These are phyloP conservation scores for Manis pentadactyla DNA, from an alignment of 2,797 vertebrate species.

Conservation along the genomic window DNA sequence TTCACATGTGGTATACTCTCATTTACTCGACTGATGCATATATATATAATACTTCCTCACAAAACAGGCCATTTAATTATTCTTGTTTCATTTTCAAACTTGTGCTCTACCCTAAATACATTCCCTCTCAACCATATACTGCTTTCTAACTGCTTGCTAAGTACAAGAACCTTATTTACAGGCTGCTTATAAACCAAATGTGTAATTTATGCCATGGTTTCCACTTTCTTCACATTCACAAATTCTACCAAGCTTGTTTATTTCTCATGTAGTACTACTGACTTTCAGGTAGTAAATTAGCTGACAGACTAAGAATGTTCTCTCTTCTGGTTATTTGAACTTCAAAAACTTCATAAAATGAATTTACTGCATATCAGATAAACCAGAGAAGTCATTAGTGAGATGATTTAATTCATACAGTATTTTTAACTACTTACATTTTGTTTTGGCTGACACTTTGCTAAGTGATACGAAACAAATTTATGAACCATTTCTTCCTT, in stretches of 20 bases:
- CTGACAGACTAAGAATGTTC: slow-evolving; percentile 65
- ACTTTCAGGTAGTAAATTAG: slow-evolving; percentile 75
- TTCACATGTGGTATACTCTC: not conserved
- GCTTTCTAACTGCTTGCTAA: slow-evolving; percentile 65
- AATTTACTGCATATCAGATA: slow-evolving; percentile 69
- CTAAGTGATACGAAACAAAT: not conserved
- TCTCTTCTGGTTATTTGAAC: slow-evolving; percentile 66
- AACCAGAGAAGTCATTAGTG: slow-evolving; percentile 37
- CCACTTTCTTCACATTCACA: slow-evolving; percentile 67
- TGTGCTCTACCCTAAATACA: slow-evolving; percentile 42
- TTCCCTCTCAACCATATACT: slow-evolving; percentile 51
- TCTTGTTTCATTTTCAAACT: slow-evolving; percentile 52
- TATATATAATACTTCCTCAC: slow-evolving; percentile 19
- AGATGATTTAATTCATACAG: slow-evolving; percentile 56
- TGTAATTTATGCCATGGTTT: slow-evolving; percentile 70
- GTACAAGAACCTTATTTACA: slow-evolving; percentile 71
- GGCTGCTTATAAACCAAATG: slow-evolving; percentile 53
- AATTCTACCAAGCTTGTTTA: slow-evolving; percentile 66
- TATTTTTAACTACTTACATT: not conserved
- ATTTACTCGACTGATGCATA: not conserved
- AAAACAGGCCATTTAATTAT: slow-evolving; percentile 55
- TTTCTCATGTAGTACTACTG: slow-evolving; percentile 26
- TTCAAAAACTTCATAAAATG: slow-evolving; percentile 55
- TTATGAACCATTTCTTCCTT: slow-evolving; percentile 32
- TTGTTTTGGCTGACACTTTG: slow-evolving; percentile 12